Conservation (phyloP, 2,113 vertebrate genomes). For the Naja naja region DNA sequence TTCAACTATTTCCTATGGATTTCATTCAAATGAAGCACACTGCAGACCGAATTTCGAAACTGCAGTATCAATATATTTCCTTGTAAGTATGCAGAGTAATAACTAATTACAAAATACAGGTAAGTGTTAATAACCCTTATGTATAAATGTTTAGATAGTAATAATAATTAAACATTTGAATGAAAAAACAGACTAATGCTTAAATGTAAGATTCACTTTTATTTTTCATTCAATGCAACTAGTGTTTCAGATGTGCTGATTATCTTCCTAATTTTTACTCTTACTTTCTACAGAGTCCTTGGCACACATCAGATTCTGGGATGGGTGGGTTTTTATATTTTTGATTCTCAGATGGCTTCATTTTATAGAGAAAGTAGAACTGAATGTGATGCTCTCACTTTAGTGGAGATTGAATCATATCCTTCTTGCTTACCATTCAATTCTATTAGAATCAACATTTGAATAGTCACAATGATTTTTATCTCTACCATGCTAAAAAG, state of each 20-base stretch:
- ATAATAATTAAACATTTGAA: slow-evolving; percentile 18
- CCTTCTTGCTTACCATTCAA: neutral
- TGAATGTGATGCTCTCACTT: slow-evolving; percentile 13
- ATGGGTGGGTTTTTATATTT: neutral
- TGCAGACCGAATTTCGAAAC: neutral
- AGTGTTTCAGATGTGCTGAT: neutral
- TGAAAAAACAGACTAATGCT: slow-evolving; percentile 18
- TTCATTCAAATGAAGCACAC: neutral
- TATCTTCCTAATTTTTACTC: neutral
- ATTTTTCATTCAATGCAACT: slow-evolving; percentile 23
- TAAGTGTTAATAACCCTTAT: neutral
- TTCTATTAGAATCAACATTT: slow-evolving; percentile 3
- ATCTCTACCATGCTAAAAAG: neutral
- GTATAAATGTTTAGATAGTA: slow-evolving; percentile 25
- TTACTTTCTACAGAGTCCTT: neutral
- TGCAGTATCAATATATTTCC: neutral
- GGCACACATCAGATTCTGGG: neutral
- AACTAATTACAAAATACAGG: neutral
- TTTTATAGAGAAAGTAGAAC: neutral
- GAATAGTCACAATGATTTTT: slow-evolving; percentile 29
- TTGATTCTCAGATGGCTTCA: neutral
- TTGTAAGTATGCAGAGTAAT: neutral
- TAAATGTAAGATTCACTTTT: slow-evolving; percentile 45
- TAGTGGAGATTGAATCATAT: slow-evolving; percentile 37
- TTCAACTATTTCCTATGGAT: neutral